phyloP scores from a whole-genome alignment of 2,113 vertebrate genomes.

The Illadopsis cleaveri region DNA sequence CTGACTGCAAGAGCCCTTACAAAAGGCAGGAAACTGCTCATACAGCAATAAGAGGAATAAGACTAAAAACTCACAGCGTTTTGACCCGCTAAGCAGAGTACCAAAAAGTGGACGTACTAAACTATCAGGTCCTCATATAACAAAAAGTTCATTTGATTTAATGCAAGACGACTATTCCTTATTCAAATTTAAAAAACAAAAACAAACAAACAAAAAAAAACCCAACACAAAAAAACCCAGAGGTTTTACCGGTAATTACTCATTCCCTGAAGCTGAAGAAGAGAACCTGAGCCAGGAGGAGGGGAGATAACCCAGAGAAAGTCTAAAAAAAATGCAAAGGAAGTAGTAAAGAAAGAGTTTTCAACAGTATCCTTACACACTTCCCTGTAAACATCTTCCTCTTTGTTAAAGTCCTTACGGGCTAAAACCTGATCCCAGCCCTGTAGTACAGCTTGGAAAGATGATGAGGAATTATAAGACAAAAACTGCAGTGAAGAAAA shows the following conservation, averaged over 20 bases:
- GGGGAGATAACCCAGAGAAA: neutral
- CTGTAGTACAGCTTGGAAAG: neutral
- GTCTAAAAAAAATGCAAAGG: neutral
- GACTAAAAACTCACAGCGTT: neutral
- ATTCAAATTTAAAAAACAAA: neutral
- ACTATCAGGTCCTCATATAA: neutral
- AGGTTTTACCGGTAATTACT: neutral
- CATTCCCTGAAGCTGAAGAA: accelerated
- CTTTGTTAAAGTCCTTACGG: neutral
- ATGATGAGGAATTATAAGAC: neutral
- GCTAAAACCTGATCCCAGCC: neutral
- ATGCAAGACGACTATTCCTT: neutral
- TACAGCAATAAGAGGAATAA: neutral
- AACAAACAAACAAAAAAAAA: neutral
- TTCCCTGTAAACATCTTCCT: neutral
- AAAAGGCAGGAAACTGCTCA: neutral
- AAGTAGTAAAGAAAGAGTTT: neutral
- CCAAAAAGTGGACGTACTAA: neutral
- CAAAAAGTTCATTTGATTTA: neutral
- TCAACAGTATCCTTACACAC: neutral
- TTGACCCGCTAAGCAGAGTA: neutral
- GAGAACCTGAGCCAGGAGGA: neutral
- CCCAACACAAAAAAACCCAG: no score
- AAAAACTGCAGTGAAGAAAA: neutral
- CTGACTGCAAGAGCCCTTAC: neutral